Evolutionary conservation across 2,797 vertebrate genomes (phyloP).

Genomic region (Rhinatrema bivittatum): DNA sequence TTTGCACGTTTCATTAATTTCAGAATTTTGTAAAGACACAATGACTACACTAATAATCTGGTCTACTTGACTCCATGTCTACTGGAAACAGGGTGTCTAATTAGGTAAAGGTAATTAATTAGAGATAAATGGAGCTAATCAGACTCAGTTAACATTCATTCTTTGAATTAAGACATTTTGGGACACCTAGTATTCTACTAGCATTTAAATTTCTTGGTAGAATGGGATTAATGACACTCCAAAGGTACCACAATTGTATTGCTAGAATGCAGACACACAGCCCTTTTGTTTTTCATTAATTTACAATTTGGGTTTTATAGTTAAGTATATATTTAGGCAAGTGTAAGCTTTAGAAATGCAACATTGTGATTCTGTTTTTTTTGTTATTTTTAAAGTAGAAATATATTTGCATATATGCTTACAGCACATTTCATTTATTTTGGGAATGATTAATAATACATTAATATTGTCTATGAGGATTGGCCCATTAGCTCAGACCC

Average conservation of each 20-base stretch:
- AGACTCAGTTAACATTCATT: slow-evolving; percentile 91
- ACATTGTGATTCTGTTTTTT: too few relatives aligned
- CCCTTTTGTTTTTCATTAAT: too few relatives aligned
- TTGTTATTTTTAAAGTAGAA: too few relatives aligned
- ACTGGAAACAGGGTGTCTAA: slow-evolving; percentile 95
- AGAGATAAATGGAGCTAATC: slow-evolving; percentile 99
- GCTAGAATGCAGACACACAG: too few relatives aligned
- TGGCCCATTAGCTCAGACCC: too few relatives aligned
- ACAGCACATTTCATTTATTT: too few relatives aligned
- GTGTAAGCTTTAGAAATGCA: too few relatives aligned
- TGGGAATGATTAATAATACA: too few relatives aligned
- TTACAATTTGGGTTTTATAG: too few relatives aligned
- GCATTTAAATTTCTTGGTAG: slow-evolving; percentile 61
- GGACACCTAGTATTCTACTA: slow-evolving; percentile 70
- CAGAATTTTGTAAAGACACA: slow-evolving; percentile 91
- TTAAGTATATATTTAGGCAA: too few relatives aligned
- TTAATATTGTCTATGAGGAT: too few relatives aligned
- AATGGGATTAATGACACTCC: slow-evolving; percentile 33
- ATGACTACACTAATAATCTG: slow-evolving; percentile 99
- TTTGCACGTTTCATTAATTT: slow-evolving; percentile 98
- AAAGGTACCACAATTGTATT: neutral
- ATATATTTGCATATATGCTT: too few relatives aligned
- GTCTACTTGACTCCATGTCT: slow-evolving; percentile 99
- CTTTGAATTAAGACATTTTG: slow-evolving; percentile 87
- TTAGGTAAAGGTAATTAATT: slow-evolving; percentile 99